Base-by-base conservation (phyloP, 2,888 invertebrate species). In the Protodeltote pygarga region DNA sequence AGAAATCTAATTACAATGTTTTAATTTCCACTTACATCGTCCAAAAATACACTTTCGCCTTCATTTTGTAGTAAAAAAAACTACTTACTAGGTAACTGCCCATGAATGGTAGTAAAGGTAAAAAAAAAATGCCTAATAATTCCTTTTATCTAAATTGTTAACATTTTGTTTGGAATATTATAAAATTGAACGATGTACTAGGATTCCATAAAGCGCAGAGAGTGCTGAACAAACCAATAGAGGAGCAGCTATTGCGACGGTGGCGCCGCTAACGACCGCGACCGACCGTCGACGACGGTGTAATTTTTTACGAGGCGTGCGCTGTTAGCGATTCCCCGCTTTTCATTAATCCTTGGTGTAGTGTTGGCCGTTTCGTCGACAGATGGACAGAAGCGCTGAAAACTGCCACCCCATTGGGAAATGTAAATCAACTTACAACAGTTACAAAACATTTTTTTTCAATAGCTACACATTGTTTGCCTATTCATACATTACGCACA, bases 321-420 rank as follows among this genome's bases (percentile, higher is more conserved):
- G 55, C 58, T 57, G 65, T 63, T 72, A 53, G 71, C 67, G 60
- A 59, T 71, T 77, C 70, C 67, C 71, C 73, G 81, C 76, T 80
- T 84, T 85, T 81, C 86, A 86, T 86, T 86, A 86, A 86, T 81
- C 48, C 65, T 61, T 41, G 41, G 55, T 38, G 41, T 67, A 65
- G 65, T 51, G 65, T 34, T 67, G 65, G 50, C 38, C 62, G 61
- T 54, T 49, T 16, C 47, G 41, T 25, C 41, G 53, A 32, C 3
- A n/a, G 4, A 3, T 39, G 24, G 9, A 50, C 29, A 38, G 42
- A 16, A 48, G 16, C 21, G 5, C 17, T 33, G 40, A 49, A 57
- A 53, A 54, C n/a, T 54, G 33, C 34, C 35, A 48, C 24, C 32
- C 21, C 37, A 41, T 34, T 35, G 31, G 20, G 37, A 52, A 53